Conservation (phyloP, 2,888 invertebrate species). For the Tribolium freemani region DNA sequence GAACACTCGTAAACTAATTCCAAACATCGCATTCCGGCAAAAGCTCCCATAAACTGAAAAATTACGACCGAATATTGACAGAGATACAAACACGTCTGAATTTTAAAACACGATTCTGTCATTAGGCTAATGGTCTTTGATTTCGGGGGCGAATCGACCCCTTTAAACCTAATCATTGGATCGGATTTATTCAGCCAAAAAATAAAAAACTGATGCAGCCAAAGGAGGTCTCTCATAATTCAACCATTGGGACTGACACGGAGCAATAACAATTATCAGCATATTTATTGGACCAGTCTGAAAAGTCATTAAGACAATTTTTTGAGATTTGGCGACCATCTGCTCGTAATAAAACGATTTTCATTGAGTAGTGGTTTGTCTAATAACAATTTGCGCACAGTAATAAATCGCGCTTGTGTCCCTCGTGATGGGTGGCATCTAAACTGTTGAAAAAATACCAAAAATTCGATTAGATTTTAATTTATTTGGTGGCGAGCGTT, state of each 20-base stretch:
- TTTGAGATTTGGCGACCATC: background rate
- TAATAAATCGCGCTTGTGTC: no score
- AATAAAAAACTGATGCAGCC: background rate
- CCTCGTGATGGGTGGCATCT: slow-evolving; percentile 1
- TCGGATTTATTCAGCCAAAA: background rate
- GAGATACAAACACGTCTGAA: slow-evolving; percentile 10
- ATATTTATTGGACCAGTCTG: slow-evolving; percentile 23
- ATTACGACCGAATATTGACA: slow-evolving; percentile 16
- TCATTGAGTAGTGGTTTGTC: background rate
- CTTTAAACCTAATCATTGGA: background rate
- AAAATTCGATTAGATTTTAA: slow-evolving; percentile 29
- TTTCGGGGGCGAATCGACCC: slow-evolving; percentile 18
- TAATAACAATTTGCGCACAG: background rate
- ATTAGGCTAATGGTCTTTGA: slow-evolving; percentile 38
- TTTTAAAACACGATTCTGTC: slow-evolving; percentile 41
- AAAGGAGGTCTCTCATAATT: slow-evolving; percentile 5
- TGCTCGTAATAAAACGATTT: background rate
- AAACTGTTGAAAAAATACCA: slow-evolving; percentile 24
- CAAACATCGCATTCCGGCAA: slow-evolving; percentile 49
- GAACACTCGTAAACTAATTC: slow-evolving; percentile 49
- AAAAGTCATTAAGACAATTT: slow-evolving; percentile 18
- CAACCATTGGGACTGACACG: background rate
- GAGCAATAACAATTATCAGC: slow-evolving; percentile 8
- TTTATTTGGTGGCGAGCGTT: slow-evolving; percentile 35
- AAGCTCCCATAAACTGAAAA: slow-evolving; percentile 21